These are phyloP conservation scores for Lissonota sp. DNA, from an alignment of 2,888 invertebrate genomes.

Conservation along the genomic window DNA sequence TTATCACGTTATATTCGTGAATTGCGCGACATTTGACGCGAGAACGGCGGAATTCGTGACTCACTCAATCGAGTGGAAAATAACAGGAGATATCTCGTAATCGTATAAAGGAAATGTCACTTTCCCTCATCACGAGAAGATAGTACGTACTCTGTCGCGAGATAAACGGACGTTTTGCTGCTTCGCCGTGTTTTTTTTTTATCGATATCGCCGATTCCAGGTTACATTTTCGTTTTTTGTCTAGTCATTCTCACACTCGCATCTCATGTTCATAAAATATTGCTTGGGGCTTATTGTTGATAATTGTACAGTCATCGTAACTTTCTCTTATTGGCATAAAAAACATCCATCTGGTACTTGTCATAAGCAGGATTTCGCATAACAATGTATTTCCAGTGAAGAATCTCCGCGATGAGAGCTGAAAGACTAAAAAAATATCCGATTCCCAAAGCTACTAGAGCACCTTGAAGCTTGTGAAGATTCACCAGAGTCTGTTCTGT, in stretches of 20 bases:
- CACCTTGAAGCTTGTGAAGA: slow-evolving; percentile 91
- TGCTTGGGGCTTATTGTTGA: not conserved
- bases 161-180: not conserved
- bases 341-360: slow-evolving; percentile 87
- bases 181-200: not conserved
- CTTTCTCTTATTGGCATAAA: slow-evolving; percentile 80
- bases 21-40: too few relatives aligned
- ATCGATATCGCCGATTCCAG: not conserved
- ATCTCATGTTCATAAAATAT: not conserved
- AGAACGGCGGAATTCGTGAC: too few relatives aligned
- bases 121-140: slow-evolving; percentile 31
- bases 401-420: slow-evolving; percentile 86
- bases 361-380: slow-evolving; percentile 89
- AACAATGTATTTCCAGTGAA: slow-evolving; percentile 89
- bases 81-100: too few relatives aligned
- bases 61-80: too few relatives aligned
- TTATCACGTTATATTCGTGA: too few relatives aligned
- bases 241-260: not conserved
- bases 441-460: slow-evolving; percentile 89
- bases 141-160: slow-evolving; percentile 48
- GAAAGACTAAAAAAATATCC: slow-evolving; percentile 88
- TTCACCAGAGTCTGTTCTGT: slow-evolving; percentile 91
- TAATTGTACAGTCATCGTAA: slow-evolving; percentile 3
- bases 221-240: not conserved
- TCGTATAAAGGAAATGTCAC: slow-evolving; percentile 1